Evolutionary conservation across 2,113 vertebrate species (phyloP), one percentile per base, ranked within the genome.

Genomic region (Colistium nudipinnis): DNA sequence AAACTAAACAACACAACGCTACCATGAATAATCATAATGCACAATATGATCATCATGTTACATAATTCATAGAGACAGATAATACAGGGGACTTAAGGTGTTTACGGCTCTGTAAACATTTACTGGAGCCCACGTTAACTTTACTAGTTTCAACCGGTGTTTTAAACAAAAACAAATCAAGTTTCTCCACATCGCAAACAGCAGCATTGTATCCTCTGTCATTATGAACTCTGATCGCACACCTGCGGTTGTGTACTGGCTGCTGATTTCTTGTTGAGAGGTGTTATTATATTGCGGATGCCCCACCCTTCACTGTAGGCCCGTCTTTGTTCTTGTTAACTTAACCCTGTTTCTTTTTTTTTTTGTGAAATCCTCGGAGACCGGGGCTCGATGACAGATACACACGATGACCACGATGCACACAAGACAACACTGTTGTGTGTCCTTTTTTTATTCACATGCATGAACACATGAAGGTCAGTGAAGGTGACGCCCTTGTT

Each of bases 401-500:
- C 52, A 35, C 24, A 27, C 5, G 59, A 39, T 10, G 22, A 19
- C 49, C 16, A 52, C 7, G 22, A 30, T 31, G 27, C 12, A 2
- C 28, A 56, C 44, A 59, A n/a, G 28, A 35, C 52, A 13, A 36
- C 28, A 14, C 4, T 25, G 20, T 51, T 49, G 11, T 38, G 36
- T 47, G 25, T 33, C 22, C 60, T 57, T 76, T 13, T 70, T 7
- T 56, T 7, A 10, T 35, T 61, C 19, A 8, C 30, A 4, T 31
- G 30, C 4, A 31, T n/a, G 30, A 7, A 5, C 6, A 27, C 13
- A 44, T 36, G 19, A 80, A 53, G 12, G 6, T 70, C 43, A n/a
- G 41, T 1, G 24, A 74, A 27, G 2, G 17, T 82, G 65, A 82
- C 24, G 63, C 27, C 64, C 31, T 76, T 0, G 39, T 8, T 7